These are phyloP conservation scores for Mustela lutreola DNA, from an alignment of 2,113 vertebrate genomes.

Conservation along the genomic window DNA sequence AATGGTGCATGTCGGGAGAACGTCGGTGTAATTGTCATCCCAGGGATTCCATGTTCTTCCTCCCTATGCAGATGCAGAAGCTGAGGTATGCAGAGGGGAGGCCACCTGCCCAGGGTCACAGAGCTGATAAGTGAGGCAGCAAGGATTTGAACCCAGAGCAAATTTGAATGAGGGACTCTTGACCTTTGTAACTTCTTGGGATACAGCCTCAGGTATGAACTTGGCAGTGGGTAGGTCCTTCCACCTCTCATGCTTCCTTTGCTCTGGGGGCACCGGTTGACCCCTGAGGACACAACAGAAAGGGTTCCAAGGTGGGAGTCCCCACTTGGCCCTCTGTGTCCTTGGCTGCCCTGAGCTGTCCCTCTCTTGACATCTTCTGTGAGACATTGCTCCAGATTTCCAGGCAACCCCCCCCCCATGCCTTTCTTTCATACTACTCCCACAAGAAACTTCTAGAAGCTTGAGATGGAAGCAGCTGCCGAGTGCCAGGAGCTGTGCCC, in stretches of 20 bases:
- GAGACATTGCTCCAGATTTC: neutral
- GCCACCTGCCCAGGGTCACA: neutral
- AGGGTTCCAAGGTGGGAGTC: neutral
- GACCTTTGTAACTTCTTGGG: neutral
- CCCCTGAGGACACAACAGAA: neutral
- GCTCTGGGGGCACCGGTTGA: neutral
- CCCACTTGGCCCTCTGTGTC: neutral
- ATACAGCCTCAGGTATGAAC: neutral
- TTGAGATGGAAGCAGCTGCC: neutral
- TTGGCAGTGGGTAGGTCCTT: neutral
- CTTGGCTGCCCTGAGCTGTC: neutral
- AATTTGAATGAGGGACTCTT: neutral
- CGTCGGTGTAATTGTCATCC: accelerated
- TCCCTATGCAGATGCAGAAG: neutral
- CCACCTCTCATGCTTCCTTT: neutral
- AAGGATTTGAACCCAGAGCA: neutral
- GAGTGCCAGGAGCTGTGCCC: neutral
- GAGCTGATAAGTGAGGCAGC: neutral
- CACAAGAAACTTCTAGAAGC: neutral
- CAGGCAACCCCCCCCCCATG: neutral
- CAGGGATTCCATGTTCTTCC: neutral
- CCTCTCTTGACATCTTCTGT: neutral
- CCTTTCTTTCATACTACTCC: neutral
- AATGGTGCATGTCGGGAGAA: neutral
- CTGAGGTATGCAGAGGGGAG: neutral